phyloP scores from a whole-genome alignment of 2,797 vertebrate genomes.

The Vespertilio murinus region DNA sequence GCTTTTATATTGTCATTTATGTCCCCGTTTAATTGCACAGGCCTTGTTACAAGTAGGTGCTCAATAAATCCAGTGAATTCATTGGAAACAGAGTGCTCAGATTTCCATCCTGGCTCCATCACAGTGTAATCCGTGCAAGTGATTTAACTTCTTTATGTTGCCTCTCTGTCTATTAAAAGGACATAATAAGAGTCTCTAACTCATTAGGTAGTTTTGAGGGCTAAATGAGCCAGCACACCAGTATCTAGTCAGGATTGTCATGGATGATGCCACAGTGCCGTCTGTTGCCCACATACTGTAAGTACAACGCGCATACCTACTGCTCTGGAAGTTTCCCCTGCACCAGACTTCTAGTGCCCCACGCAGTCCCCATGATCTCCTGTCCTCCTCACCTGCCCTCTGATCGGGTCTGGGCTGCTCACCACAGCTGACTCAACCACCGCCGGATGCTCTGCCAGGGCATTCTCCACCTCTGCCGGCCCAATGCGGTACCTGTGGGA shows the following conservation, averaged over 20 bases:
- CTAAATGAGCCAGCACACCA: not conserved
- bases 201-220: not conserved
- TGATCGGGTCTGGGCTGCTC: conserved; percentile 87
- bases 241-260: not conserved
- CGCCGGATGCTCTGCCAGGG: conserved; percentile 86
- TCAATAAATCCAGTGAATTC: not conserved
- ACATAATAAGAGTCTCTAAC: not conserved
- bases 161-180: not conserved
- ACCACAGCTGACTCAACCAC: conserved; percentile 89
- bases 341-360: not conserved
- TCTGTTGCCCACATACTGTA: rapidly evolving
- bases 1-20: not conserved
- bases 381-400: conserved; percentile 85
- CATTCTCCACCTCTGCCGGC: conserved; percentile 87
- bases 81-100: not conserved
- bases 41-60: not conserved
- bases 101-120: not conserved
- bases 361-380: rapidly evolving
- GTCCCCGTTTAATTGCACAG: not conserved
- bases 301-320: rapidly evolving
- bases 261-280: not conserved
- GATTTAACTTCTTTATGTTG: not conserved
- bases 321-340: not conserved
- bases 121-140: not conserved
- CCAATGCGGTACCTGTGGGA: conserved; percentile 85